Conservation (phyloP, 2,888 invertebrate species). For the Eretmocerus hayati region DNA sequence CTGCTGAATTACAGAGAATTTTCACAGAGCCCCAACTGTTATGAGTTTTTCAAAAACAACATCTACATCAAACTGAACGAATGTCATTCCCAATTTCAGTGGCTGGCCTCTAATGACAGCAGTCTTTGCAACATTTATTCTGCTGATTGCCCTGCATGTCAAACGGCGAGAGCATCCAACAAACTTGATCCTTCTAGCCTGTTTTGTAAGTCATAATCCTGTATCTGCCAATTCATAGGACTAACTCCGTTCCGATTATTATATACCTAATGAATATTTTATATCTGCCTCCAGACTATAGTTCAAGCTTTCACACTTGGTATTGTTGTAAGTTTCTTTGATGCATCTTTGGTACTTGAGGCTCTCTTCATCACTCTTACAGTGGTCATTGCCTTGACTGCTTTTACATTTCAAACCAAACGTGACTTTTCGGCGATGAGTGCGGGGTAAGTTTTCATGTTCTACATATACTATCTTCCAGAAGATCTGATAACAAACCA, state of each 20-base stretch:
- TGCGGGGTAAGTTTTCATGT: conserved; percentile 57
- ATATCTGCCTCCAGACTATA: conserved; percentile 57
- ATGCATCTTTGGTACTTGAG: conserved; percentile 67
- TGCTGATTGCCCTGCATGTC: conserved; percentile 62
- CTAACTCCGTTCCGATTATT: neutral
- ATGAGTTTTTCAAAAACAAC: neutral
- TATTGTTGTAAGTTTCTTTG: conserved; percentile 71
- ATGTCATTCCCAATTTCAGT: conserved; percentile 45
- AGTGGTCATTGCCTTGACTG: conserved; percentile 66
- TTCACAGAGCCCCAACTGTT: no score
- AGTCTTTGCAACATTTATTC: conserved; percentile 58
- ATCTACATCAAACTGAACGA: neutral
- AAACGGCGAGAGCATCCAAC: conserved; percentile 71
- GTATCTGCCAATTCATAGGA: neutral
- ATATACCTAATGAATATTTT: neutral
- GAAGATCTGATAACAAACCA: neutral
- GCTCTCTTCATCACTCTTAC: conserved; percentile 70
- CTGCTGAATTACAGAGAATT: no score
- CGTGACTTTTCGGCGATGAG: conserved; percentile 73
- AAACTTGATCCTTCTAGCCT: conserved; percentile 71
- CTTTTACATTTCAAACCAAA: conserved; percentile 81
- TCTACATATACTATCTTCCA: neutral
- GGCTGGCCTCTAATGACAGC: conserved; percentile 62
- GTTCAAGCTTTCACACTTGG: conserved; percentile 74
- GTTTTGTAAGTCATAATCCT: conserved; percentile 61